A percentile compares a stretch with the other conserved stretches of the same genome.
Conservation (phyloP, 2,797 vertebrate genomes). For the Furcifer pardalis region DNA sequence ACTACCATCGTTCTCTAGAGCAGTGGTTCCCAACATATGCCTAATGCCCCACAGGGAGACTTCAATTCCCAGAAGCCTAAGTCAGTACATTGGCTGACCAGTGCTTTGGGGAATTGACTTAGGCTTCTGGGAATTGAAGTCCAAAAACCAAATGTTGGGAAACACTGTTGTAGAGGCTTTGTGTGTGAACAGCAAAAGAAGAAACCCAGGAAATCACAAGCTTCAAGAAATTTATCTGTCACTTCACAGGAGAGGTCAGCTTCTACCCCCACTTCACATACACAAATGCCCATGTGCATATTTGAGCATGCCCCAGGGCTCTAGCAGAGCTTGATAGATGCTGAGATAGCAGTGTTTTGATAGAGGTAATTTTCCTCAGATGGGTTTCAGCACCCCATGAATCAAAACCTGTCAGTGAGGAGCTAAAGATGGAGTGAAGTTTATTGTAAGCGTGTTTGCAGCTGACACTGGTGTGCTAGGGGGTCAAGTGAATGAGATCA, state of each 20-base stretch:
- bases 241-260: slow-evolving; percentile 58
- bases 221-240: slow-evolving; percentile 57
- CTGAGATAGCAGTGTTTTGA: slow-evolving; percentile 85
- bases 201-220: slow-evolving; percentile 33
- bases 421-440: slow-evolving; percentile 84
- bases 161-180: too few species aligned
- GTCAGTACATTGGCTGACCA: too few species aligned
- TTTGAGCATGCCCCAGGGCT: slow-evolving; percentile 67
- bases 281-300: slow-evolving; percentile 62
- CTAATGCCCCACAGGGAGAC: too few species aligned
- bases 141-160: too few species aligned
- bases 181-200: neutral
- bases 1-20: neutral
- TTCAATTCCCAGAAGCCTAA: too few species aligned
- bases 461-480: slow-evolving; percentile 79
- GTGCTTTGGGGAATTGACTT: too few species aligned
- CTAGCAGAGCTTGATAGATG: slow-evolving; percentile 82
- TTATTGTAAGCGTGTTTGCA: slow-evolving; percentile 88
- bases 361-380: slow-evolving; percentile 88
- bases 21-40: too few species aligned
- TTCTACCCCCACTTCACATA: slow-evolving; percentile 55
- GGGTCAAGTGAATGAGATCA: slow-evolving; percentile 92
- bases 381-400: slow-evolving; percentile 88
- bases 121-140: too few species aligned
- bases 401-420: slow-evolving; percentile 90